These are phyloP conservation scores for Drosophila koepferae DNA, from an alignment of 2,888 invertebrate species.

Conservation along the genomic window DNA sequence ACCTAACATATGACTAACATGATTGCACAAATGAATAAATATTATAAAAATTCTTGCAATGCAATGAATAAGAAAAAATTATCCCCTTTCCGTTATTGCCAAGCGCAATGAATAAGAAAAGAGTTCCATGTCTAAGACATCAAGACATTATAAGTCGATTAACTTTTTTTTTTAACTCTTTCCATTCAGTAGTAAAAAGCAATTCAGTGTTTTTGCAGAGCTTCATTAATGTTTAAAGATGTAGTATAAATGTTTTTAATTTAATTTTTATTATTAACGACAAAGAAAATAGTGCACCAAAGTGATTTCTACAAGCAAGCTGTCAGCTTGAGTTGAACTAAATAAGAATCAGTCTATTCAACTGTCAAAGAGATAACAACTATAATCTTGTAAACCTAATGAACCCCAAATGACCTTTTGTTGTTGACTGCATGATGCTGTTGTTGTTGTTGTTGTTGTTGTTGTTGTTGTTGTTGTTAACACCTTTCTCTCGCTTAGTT, in stretches of 20 bases:
- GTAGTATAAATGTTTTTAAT: neutral
- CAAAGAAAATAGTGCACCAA: neutral
- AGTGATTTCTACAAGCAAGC: neutral
- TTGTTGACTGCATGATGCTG: constrained; percentile 3
- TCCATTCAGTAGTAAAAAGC: neutral
- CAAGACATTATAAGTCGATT: neutral
- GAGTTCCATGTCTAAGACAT: neutral
- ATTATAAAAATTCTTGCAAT: neutral
- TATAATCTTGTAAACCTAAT: constrained; percentile 2
- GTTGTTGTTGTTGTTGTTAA: constrained; percentile 13
- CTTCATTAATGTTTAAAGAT: neutral
- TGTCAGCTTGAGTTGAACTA: constrained; percentile 5
- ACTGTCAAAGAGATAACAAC: constrained; percentile 11
- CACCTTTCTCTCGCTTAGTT: constrained; percentile 53
- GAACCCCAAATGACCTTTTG: constrained; percentile 1
- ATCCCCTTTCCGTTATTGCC: neutral
- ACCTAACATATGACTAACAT: neutral
- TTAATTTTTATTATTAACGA: neutral
- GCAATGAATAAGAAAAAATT: neutral
- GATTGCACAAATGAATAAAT: neutral
- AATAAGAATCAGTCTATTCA: constrained; percentile 3
- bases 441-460: neutral
- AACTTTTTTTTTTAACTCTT: neutral
- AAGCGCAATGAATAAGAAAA: neutral
- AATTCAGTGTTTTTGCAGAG: constrained; percentile 1